Base-by-base conservation (phyloP, 1,140 invertebrate genomes). In the Cotesia typhae region DNA sequence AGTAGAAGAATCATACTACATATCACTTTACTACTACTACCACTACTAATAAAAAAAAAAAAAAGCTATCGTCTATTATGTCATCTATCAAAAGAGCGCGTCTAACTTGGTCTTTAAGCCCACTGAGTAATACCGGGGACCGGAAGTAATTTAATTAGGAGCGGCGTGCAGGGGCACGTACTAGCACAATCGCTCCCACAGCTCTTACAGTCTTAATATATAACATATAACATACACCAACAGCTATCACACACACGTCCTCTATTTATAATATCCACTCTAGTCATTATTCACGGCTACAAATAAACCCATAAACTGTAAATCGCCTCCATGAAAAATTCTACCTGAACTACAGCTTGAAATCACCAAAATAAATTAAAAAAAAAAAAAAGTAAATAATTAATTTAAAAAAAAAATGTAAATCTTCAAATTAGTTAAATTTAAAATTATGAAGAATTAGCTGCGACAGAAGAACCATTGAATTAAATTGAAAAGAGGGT, bases 131-230 rank as follows among this genome's bases (percentile, higher is more conserved):
- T 47, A 67, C 51, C 35, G 66, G 17, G 14, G 51, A 67, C 35
- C 73, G 73, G 76, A 74, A 77, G 74, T 73, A 63, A 41, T 73
- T 75, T 75, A 76, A 77, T 79, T 76, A 80, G 69, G 73, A 38
- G 64, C 67, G 71, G 71, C 74, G 38, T 65, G 59, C 71, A 60
- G 52, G 41, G 47, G 63, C 52, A 66, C 51, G 70, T 55, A 51
- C 47, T 52, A n/a, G 51, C n/a, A 51, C 35, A 53, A 14, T 37
- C 20, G 41, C n/a, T 38, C 28, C 37, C 36, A 37, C 60, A 12
- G 14, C 36, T 63, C 35, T 57, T 57, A 17, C 12, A 20, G 5
- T 57, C n/a, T 20, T 17, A 57, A 17, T 57, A 12, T 14, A 28
- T 28, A 28, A 28, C 28, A 28, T 28, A 2, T 28, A 28, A 28